A percentile compares a stretch with the other conserved stretches of the same genome.
Conservation (phyloP, 2,797 vertebrate species). For the Protosalanx chinensis region DNA sequence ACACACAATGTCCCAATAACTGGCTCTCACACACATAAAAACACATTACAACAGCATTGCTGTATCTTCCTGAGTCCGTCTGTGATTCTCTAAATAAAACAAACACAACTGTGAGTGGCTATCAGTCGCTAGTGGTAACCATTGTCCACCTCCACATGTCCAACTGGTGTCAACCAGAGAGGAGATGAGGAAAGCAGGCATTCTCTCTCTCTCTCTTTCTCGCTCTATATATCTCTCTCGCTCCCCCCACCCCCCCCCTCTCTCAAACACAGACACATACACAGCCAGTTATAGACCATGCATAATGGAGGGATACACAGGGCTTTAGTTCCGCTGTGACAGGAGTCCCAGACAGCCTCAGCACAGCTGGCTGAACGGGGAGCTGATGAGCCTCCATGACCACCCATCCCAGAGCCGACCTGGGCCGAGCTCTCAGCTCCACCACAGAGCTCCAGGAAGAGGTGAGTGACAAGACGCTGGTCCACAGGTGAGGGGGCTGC, state of each 20-base stretch:
- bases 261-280: neutral
- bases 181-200: neutral
- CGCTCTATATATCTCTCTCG: neutral
- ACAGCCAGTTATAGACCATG: conserved; percentile 26
- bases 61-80: conserved; percentile 29
- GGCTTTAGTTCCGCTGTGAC: conserved; percentile 21
- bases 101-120: conserved; percentile 33
- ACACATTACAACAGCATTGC: conserved; percentile 20
- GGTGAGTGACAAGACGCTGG: neutral
- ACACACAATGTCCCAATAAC: neutral
- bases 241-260: neutral
- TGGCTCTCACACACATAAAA: conserved; percentile 5
- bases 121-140: conserved; percentile 22
- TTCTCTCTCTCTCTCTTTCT: neutral
- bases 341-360: conserved; percentile 10
- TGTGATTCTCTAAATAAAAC: conserved; percentile 30
- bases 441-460: neutral
- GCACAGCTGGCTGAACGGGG: conserved; percentile 12
- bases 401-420: neutral
- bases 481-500: neutral
- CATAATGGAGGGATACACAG: conserved; percentile 30
- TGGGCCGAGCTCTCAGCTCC: no score
- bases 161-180: neutral
- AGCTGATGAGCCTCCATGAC: conserved; percentile 3
- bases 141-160: conserved; percentile 1